Evolutionary conservation across 2,888 invertebrate genomes (phyloP).

Genomic region (Uropetala carovei): DNA sequence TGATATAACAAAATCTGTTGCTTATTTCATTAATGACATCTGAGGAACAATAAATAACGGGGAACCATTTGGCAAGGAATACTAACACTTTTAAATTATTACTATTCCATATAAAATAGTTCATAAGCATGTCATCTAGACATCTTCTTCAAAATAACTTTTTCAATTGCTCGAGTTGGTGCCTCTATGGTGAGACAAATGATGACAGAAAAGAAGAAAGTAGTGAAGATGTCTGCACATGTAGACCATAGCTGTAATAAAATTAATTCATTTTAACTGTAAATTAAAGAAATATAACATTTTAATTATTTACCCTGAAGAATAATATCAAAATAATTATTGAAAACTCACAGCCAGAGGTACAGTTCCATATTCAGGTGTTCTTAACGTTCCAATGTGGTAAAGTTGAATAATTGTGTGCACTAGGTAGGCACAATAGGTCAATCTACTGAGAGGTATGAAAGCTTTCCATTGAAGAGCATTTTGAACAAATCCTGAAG

Average conservation of each 20-base stretch:
- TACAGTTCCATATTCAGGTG: slow-evolving; percentile 26
- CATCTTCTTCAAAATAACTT: neutral
- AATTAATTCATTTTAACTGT: neutral
- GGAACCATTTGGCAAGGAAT: too few relatives aligned
- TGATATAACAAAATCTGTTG: too few relatives aligned
- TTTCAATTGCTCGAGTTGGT: slow-evolving; percentile 55
- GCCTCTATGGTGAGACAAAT: slow-evolving; percentile 40
- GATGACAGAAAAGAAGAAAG: slow-evolving; percentile 6
- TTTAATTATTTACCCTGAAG: neutral
- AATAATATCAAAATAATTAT: neutral
- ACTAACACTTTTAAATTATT: too few relatives aligned
- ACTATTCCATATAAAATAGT: too few relatives aligned
- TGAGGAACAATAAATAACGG: too few relatives aligned
- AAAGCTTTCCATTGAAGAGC: slow-evolving; percentile 50
- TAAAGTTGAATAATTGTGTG: slow-evolving; percentile 51
- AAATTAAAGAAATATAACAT: neutral
- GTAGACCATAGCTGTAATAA: slow-evolving; percentile 26
- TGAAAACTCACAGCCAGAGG: slow-evolving; percentile 10
- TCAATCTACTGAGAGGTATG: slow-evolving; percentile 47
- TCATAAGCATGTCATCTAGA: too few relatives aligned
- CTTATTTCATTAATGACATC: too few relatives aligned
- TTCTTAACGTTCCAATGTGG: slow-evolving; percentile 33
- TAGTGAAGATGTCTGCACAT: slow-evolving; percentile 33
- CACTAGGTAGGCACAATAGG: slow-evolving; percentile 45
- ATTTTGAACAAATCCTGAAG: slow-evolving; percentile 10